Conservation (phyloP, 1,140 invertebrate species). For the Heliconius himera region DNA sequence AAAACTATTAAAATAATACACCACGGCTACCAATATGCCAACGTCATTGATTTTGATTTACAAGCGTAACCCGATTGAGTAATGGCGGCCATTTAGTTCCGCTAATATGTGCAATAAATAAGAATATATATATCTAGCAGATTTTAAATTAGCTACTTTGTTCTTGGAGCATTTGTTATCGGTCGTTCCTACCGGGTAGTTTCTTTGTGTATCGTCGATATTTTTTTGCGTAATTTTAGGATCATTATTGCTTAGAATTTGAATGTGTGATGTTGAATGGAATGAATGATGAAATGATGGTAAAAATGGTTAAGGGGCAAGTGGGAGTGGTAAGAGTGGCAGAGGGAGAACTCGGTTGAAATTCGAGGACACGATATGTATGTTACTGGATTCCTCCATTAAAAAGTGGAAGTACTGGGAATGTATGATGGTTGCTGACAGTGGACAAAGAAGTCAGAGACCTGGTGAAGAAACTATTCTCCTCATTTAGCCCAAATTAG, state of each 20-base stretch:
- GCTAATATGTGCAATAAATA: conserved; percentile 25
- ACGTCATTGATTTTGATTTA: conserved; percentile 41
- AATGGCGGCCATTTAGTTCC: conserved; percentile 29
- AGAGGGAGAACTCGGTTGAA: too few species aligned
- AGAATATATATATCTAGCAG: not conserved
- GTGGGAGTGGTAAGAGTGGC: too few species aligned
- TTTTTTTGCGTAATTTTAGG: not conserved
- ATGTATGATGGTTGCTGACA: too few species aligned
- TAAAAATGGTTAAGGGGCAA: too few species aligned
- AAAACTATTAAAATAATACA: conserved; percentile 31
- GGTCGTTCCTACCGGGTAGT: not conserved
- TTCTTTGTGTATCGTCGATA: not conserved
- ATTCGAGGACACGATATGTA: too few species aligned
- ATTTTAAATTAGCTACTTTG: conserved; percentile 14
- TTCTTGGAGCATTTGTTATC: conserved; percentile 1
- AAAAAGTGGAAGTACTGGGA: too few species aligned
- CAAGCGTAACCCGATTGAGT: conserved; percentile 26
- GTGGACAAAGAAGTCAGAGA: too few species aligned
- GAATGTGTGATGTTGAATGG: too few species aligned
- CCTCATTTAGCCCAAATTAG: too few species aligned
- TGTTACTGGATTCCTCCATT: too few species aligned
- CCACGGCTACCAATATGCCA: conserved; percentile 31
- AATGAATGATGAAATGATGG: too few species aligned
- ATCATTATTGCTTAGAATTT: not conserved
- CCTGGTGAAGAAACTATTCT: too few species aligned